These are phyloP conservation scores for Amphiprion clarkii DNA, from an alignment of 2,797 vertebrate genomes.

Conservation along the genomic window DNA sequence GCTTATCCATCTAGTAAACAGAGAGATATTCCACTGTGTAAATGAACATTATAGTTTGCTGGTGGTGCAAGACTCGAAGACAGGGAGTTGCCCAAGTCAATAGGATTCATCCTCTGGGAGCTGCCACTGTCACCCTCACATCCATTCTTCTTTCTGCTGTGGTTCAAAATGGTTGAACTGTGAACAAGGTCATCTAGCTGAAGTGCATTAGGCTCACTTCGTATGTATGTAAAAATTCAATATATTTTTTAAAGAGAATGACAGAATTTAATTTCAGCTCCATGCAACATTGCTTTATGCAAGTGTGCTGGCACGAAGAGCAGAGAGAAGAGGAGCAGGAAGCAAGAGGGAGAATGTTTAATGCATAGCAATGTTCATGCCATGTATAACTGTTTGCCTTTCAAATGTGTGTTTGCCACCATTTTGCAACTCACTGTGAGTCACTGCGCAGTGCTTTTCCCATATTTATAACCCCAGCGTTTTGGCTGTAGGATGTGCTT, in stretches of 20 bases:
- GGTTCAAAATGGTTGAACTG: slow-evolving; percentile 17
- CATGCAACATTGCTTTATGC: slow-evolving; percentile 29
- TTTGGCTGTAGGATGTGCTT: slow-evolving; percentile 55
- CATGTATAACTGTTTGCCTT: slow-evolving; percentile 59
- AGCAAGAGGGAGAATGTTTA: slow-evolving; percentile 43
- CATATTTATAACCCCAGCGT: slow-evolving; percentile 48
- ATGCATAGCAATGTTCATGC: slow-evolving; percentile 55
- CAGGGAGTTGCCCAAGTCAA: not conserved
- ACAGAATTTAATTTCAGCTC: slow-evolving; percentile 20
- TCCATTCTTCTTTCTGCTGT: not conserved
- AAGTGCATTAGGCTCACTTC: slow-evolving; percentile 15
- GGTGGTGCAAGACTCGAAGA: not conserved
- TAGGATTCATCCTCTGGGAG: not conserved
- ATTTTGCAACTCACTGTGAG: slow-evolving; percentile 50
- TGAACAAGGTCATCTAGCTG: slow-evolving; percentile 1
- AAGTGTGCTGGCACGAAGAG: slow-evolving; percentile 37
- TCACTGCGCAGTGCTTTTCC: slow-evolving; percentile 39
- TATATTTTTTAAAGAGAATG: slow-evolving; percentile 12
- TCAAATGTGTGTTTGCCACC: slow-evolving; percentile 41
- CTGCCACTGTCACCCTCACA: not conserved
- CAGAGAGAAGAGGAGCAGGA: slow-evolving; percentile 25
- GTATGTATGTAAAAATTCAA: not conserved
- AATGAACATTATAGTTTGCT: not conserved
- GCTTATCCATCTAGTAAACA: not conserved
- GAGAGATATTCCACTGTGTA: not conserved